Evolutionary conservation across 1,140 invertebrate genomes (phyloP), one percentile per base, ranked within the genome.

Genomic region (Propsilocerus akamusi): DNA sequence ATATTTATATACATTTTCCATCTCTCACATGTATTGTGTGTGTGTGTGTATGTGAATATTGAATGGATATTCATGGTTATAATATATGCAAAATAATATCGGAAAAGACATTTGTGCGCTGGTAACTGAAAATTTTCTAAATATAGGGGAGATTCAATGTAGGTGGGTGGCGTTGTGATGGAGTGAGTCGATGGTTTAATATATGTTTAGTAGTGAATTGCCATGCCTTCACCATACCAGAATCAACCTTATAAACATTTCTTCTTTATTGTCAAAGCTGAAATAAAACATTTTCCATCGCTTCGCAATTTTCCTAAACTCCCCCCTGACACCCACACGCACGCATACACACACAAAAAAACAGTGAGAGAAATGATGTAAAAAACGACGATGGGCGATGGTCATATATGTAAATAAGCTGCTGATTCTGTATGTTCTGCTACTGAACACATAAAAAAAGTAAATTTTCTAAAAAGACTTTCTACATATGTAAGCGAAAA

Each of bases 51-150:
- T n/a, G n/a, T n/a, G n/a, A n/a, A n/a, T n/a, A n/a, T n/a, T n/a
- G n/a, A n/a, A 41, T 41, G 34, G 34, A 41, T 41, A 41, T 41
- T 41, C 34, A 41, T 41, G 34, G 8, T 41, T 41, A 41, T 41
- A 41, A 41, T 41, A 41, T 41, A 41, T 41, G 34, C 34, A 41
- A 41, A 41, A 41, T 41, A 41, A 41, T 41, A 41, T 41, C 34
- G 34, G 17, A 17, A 41, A 41, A 41, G 34, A 41, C 34, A 41
- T 41, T 41, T 41, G 34, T 41, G 34, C 34, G 34, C 22, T 20
- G 34, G 22, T 20, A 41, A 41, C 34, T 41, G 34, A 41, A 41
- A 41, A 41, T 41, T 41, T 41, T 41, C 34, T 41, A 41, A 41
- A 41, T n/a, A n/a, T 41, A 41, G 34, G 34, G 34, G 34, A 41